Evolutionary conservation across 2,113 vertebrate species (phyloP), one percentile per base, ranked within the genome.

Genomic region (Cranoglanis bouderius): DNA sequence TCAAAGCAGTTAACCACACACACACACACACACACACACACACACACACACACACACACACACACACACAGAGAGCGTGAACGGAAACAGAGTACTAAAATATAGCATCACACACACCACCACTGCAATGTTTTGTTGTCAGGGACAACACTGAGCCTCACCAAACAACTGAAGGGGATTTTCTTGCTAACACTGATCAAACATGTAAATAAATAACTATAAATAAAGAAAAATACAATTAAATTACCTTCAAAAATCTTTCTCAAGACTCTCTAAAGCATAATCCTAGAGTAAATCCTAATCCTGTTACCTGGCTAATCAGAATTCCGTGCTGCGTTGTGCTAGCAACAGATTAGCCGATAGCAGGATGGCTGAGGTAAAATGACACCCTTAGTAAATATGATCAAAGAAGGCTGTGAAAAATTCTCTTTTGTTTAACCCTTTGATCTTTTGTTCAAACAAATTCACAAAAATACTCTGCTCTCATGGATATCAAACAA

Each of bases 281-380:
- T 88, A 57, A 55, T 55, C 89, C 81, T 75, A n/a, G 8, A 13
- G 19, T 82, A 85, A 85, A 61, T 70, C 26, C n/a, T 90, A 85
- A 90, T 88, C 5, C 83, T 85, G 18, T n/a, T 59, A 80, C 67
- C 83, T 29, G 53, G 75, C 40, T 75, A 70, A 75, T 85, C 83
- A 26, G 35, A 67, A 32, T 61, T 38, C 16, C 4, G 32, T 35
- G 82, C 75, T 74, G 13, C 6, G 4, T 85, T 43, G 74, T 74
- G 63, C 59, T 43, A 85, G 83, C 59, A 63, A 84, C 35, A 65
- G 87, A 90, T 90, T 90, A 90, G 19, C 77, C n/a, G 32, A 63
- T 46, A 40, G 87, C 55, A 85, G 1, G 63, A 40, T 0, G 10
- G 19, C 32, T 82, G 43, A 55, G 21, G n/a, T 83, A 63, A n/a